A percentile compares a stretch with the other conserved stretches of the same genome.
These are phyloP conservation scores for Nemurella pictetii DNA, from an alignment of 2,888 invertebrate genomes.

Conservation along the genomic window DNA sequence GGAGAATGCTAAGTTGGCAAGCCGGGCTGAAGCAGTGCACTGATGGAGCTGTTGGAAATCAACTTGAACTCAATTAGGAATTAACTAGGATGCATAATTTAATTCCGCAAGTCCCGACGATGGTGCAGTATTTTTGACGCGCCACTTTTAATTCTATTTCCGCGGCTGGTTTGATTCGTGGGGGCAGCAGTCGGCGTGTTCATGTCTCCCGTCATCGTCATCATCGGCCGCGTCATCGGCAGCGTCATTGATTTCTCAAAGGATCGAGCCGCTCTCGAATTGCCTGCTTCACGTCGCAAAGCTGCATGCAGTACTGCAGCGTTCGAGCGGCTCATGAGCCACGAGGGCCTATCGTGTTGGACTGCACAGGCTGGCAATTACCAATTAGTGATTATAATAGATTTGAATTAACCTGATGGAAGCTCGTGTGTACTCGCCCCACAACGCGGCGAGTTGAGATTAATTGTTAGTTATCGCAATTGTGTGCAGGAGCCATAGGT, in stretches of 20 bases:
- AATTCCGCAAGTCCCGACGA: neutral
- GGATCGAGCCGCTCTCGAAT: neutral
- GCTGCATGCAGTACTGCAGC: neutral
- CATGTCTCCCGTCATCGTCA: too few species aligned
- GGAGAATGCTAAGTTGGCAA: conserved; percentile 27
- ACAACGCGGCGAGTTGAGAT: neutral
- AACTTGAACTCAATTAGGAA: conserved; percentile 29
- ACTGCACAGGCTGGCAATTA: neutral
- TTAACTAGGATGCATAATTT: conserved; percentile 18
- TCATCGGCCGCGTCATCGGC: neutral
- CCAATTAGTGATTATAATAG: neutral
- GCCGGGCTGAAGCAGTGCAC: neutral
- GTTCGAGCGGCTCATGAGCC: too few species aligned
- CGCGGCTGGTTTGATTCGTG: neutral
- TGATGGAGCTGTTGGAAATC: conserved; percentile 22
- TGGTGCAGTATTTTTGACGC: neutral
- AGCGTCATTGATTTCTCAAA: neutral
- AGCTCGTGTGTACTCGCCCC: neutral
- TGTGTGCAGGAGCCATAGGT: neutral
- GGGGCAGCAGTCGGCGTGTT: neutral
- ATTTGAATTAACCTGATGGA: neutral
- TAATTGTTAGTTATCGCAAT: neutral
- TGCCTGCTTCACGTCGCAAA: too few species aligned
- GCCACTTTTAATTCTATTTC: neutral
- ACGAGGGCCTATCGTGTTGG: neutral